Percentiles rank a stretch among this genome's conserved stretches.
phyloP scores from a whole-genome alignment of 2,888 invertebrate species.

The Tetanocera ferruginea region DNA sequence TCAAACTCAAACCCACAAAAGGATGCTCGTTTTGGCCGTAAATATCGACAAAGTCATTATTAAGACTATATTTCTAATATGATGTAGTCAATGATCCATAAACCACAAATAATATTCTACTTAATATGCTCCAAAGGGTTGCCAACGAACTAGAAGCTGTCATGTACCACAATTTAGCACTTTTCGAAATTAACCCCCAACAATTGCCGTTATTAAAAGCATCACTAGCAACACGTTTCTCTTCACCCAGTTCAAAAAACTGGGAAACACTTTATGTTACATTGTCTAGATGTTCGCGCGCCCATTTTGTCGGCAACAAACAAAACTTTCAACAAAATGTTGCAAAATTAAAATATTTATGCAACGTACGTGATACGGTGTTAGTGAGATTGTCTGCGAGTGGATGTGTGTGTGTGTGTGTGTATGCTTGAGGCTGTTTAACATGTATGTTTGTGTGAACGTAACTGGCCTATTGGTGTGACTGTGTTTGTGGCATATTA shows the following conservation, averaged over 20 bases:
- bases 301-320: neutral
- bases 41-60: no score
- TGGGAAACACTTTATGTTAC: no score
- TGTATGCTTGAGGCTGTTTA: neutral
- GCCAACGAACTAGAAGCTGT: no score
- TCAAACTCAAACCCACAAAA: no score
- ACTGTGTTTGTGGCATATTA: conserved; percentile 41
- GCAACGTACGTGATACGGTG: conserved; percentile 55
- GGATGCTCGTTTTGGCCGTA: no score
- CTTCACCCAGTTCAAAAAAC: neutral
- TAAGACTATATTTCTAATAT: no score
- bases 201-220: neutral
- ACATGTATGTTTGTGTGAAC: conserved; percentile 1
- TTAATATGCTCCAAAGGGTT: neutral
- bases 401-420: conserved; percentile 10
- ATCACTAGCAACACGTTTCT: neutral
- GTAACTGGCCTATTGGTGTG: conserved; percentile 15
- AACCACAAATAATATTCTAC: no score
- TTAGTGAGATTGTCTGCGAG: neutral
- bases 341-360: conserved; percentile 63
- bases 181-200: conserved; percentile 1
- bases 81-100: no score
- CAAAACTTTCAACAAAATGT: conserved; percentile 54
- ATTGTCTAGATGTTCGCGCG: neutral
- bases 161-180: conserved; percentile 7